Conservation (phyloP, 2,888 invertebrate species). For the Leptinotarsa peninsularis region DNA sequence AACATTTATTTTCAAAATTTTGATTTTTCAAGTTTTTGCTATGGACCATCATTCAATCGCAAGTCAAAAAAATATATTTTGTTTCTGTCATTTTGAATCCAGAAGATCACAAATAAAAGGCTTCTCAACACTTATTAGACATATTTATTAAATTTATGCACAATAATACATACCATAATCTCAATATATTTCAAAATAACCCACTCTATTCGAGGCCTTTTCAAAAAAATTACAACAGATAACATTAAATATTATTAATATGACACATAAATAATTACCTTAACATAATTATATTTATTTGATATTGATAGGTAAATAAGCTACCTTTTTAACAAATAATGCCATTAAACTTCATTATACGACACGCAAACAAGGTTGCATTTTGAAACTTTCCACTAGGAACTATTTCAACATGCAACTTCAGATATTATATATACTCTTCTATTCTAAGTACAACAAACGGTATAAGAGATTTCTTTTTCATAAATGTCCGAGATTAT, state of each 20-base stretch:
- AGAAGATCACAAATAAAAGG: constrained; percentile 27
- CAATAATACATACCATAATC: constrained; percentile 56
- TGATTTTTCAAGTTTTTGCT: too few relatives aligned
- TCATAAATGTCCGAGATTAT: constrained; percentile 45
- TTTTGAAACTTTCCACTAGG: constrained; percentile 18
- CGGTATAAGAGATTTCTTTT: constrained; percentile 46
- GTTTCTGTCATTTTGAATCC: too few relatives aligned
- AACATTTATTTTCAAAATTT: too few relatives aligned
- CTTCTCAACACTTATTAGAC: constrained; percentile 48
- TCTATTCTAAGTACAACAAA: constrained; percentile 58
- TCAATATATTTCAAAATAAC: constrained; percentile 49
- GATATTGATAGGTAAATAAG: constrained; percentile 53
- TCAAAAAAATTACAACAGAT: constrained; percentile 51
- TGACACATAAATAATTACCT: constrained; percentile 56
- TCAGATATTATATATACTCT: constrained; percentile 30
- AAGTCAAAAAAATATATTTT: too few relatives aligned
- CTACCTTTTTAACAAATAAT: constrained; percentile 53
- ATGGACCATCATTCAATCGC: too few relatives aligned
- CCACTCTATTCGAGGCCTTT: constrained; percentile 36
- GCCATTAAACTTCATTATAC: constrained; percentile 36
- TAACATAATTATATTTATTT: constrained; percentile 50
- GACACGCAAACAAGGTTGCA: constrained; percentile 26
- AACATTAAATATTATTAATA: constrained; percentile 59
- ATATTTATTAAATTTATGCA: constrained; percentile 53
- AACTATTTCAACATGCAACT: constrained; percentile 28